A percentile compares a stretch with the other conserved stretches of the same genome.
Conservation (phyloP, 2,888 invertebrate genomes). For the Cabera pusaria region DNA sequence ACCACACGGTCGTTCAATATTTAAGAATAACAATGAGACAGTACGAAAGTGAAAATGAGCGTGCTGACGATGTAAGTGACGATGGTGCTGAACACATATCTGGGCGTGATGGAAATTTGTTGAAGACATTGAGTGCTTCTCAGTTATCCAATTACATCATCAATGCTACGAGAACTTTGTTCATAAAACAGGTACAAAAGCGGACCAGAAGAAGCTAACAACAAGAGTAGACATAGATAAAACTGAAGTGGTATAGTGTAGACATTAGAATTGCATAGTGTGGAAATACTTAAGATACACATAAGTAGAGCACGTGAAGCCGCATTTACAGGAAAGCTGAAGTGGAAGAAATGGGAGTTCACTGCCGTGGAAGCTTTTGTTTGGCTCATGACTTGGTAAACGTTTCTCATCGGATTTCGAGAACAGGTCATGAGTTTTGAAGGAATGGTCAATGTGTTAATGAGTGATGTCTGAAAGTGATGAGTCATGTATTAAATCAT, state of each 20-base stretch:
- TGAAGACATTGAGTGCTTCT: constrained; percentile 24
- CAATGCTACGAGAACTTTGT: constrained; percentile 24
- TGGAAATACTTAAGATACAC: constrained; percentile 22
- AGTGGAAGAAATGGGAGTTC: constrained; percentile 56
- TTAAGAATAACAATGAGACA: constrained; percentile 57
- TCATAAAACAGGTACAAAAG: constrained; percentile 35
- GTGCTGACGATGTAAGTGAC: constrained; percentile 54
- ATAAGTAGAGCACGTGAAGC: constrained; percentile 60
- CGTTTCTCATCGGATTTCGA: constrained; percentile 25
- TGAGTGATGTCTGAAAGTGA: constrained; percentile 43
- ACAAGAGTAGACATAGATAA: constrained; percentile 39
- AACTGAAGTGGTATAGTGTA: constrained; percentile 37
- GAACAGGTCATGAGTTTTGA: constrained; percentile 22
- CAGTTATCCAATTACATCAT: constrained; percentile 7
- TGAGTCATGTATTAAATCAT: constrained; percentile 34
- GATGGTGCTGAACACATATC: constrained; percentile 32
- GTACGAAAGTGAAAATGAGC: constrained; percentile 54
- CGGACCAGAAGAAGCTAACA: constrained; percentile 31
- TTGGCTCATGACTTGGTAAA: constrained; percentile 25
- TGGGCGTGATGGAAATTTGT: constrained; percentile 22
- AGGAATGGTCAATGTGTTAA: constrained; percentile 44
- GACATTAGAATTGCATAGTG: constrained; percentile 24
- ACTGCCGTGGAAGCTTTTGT: constrained; percentile 59
- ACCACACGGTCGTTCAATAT: constrained; percentile 77
- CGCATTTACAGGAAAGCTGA: constrained; percentile 58